A percentile compares a stretch with the other conserved stretches of the same genome.
phyloP scores from a whole-genome alignment of 2,797 vertebrate species.

The Betta splendens region DNA sequence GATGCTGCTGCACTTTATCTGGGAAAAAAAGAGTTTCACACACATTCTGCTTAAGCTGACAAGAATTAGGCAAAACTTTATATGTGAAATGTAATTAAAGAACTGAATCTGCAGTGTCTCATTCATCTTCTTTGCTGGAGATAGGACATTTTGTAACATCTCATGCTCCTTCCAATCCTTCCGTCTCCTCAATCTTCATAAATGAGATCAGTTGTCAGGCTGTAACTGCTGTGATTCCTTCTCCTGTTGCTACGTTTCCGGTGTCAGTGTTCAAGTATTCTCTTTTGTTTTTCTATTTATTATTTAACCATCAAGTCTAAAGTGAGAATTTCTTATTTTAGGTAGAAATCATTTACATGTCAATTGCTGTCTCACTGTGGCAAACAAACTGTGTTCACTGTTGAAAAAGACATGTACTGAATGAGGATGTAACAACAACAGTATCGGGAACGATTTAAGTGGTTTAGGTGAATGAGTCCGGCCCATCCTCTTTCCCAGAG shows the following conservation, averaged over 20 bases:
- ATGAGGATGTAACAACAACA: too few relatives aligned
- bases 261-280: neutral
- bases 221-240: neutral
- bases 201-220: neutral
- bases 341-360: slow-evolving; percentile 11
- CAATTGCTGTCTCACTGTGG: slow-evolving; percentile 5
- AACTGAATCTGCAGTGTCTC: neutral
- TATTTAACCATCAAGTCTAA: neutral
- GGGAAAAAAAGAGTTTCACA: slow-evolving; percentile 3
- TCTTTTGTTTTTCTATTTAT: neutral
- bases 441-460: too few relatives aligned
- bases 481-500: too few relatives aligned
- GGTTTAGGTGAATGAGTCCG: too few relatives aligned
- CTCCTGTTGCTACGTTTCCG: neutral
- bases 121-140: too few relatives aligned
- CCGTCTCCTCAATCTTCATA: too few relatives aligned
- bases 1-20: neutral
- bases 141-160: too few relatives aligned
- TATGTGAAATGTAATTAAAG: neutral
- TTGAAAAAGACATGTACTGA: too few relatives aligned
- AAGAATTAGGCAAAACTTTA: neutral
- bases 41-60: too few relatives aligned
- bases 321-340: neutral
- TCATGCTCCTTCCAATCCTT: too few relatives aligned
- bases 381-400: too few relatives aligned